Base-by-base conservation (phyloP, 1,140 invertebrate species). In the Thalassaphorura encarpata region DNA sequence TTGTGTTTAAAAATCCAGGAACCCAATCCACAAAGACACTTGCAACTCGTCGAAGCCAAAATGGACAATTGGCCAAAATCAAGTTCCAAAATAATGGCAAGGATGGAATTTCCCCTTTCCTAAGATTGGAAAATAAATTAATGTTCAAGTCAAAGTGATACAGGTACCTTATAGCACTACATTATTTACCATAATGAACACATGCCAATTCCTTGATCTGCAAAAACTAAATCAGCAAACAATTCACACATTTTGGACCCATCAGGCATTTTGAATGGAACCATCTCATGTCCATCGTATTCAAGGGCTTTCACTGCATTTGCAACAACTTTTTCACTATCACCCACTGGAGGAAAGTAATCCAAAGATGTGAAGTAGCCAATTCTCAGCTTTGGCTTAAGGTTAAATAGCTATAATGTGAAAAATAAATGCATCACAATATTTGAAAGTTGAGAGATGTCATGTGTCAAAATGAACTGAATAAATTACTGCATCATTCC, bases 331-430 rank as follows among this genome's bases (percentile, higher is more conserved):
- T 67, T 62, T 40, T 67, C 64, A 13, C 67, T 54, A 13, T 69
- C 71, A 2, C 70, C 70, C 13, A 69, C 67, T 18, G 63, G 23
- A 49, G 68, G 66, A 69, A 67, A 61, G 56, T 67, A 48, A 52
- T 67, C 53, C 64, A 71, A 29, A 11, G 66, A 58, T 4, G 68
- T 66, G 54, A 67, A 72, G 52, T 70, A 71, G 27, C 69, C 70
- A 51, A 72, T 69, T 3, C 61, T 49, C 13, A 71, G 53, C 19
- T 60, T 62, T 53, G 28, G n/a, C 50, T 64, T 23, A 23, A 13
- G 42, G 51, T 8, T 45, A 52, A 43, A 61, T 16, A 56, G 0
- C 57, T 59, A 26, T 15, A 36, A 39, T 28, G 27, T 52, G 31
- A 26, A 42, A 41, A 28, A 15, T 54, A 6, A 18, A 13, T 1